A percentile compares a stretch with the other conserved stretches of the same genome.
Conservation (phyloP, 2,888 invertebrate species). For the Julus scanicus region DNA sequence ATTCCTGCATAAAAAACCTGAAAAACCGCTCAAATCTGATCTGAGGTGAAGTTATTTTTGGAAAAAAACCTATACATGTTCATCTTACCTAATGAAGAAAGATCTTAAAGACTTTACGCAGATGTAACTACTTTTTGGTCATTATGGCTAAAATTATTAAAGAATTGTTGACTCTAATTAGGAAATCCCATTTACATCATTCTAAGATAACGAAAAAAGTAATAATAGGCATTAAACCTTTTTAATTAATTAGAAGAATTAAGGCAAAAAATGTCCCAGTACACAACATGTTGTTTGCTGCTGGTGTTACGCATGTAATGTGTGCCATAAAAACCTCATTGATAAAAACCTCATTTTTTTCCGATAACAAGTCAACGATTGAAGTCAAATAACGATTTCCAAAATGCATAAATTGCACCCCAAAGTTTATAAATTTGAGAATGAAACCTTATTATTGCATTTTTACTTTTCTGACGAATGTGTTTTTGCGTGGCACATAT, state of each 20-base stretch:
- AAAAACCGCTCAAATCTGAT: background rate
- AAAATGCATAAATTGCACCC: too few species aligned
- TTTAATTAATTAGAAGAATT: background rate
- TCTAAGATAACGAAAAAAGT: background rate
- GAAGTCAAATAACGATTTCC: too few species aligned
- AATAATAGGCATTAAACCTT: background rate
- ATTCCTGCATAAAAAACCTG: background rate
- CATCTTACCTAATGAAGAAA: background rate
- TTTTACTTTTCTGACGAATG: too few species aligned
- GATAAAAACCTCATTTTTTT: too few species aligned
- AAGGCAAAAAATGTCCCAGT: background rate
- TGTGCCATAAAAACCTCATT: too few species aligned
- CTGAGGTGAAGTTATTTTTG: background rate
- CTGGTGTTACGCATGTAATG: too few species aligned
- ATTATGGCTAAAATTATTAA: background rate
- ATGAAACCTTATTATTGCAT: too few species aligned
- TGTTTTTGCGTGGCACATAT: too few species aligned
- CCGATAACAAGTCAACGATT: too few species aligned
- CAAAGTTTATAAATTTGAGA: too few species aligned
- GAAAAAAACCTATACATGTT: background rate
- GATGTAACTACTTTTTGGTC: background rate
- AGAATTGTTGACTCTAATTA: too few species aligned
- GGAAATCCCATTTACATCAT: background rate
- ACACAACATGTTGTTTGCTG: too few species aligned
- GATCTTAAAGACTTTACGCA: background rate